phyloP scores from a whole-genome alignment of 1,140 invertebrate species.

The Danaus melanippus region DNA sequence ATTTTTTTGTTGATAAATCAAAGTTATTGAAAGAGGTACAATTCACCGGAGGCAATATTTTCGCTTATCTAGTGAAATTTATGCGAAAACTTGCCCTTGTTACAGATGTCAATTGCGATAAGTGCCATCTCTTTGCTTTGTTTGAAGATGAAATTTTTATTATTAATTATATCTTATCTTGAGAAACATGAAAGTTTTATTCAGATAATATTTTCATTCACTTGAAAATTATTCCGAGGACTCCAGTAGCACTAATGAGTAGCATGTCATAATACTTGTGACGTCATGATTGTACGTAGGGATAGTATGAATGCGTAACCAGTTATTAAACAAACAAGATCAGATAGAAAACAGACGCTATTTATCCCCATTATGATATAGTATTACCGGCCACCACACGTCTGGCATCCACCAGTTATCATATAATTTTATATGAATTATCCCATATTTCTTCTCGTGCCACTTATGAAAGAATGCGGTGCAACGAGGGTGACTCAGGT shows the following conservation, averaged over 20 bases:
- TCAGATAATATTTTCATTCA: too few relatives aligned
- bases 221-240: too few relatives aligned
- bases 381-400: too few relatives aligned
- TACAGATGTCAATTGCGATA: conserved; percentile 50
- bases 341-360: not conserved
- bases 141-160: too few relatives aligned
- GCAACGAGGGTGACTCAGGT: conserved; percentile 31
- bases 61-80: conserved; percentile 57
- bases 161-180: too few relatives aligned
- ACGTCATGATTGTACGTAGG: too few relatives aligned
- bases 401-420: not conserved
- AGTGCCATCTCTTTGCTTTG: conserved; percentile 2
- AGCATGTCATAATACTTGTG: too few relatives aligned
- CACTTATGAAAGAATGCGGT: conserved; percentile 40
- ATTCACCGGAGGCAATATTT: conserved; percentile 64
- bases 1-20: too few relatives aligned
- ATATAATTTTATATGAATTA: conserved; percentile 61
- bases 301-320: too few relatives aligned
- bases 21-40: conserved; percentile 7
- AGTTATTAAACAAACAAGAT: too few relatives aligned
- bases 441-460: conserved; percentile 41
- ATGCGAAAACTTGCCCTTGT: conserved; percentile 43
- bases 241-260: too few relatives aligned
- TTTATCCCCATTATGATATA: not conserved
- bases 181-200: too few relatives aligned